Conservation (phyloP, 2,113 vertebrate genomes). For the Poecile atricapillus region DNA sequence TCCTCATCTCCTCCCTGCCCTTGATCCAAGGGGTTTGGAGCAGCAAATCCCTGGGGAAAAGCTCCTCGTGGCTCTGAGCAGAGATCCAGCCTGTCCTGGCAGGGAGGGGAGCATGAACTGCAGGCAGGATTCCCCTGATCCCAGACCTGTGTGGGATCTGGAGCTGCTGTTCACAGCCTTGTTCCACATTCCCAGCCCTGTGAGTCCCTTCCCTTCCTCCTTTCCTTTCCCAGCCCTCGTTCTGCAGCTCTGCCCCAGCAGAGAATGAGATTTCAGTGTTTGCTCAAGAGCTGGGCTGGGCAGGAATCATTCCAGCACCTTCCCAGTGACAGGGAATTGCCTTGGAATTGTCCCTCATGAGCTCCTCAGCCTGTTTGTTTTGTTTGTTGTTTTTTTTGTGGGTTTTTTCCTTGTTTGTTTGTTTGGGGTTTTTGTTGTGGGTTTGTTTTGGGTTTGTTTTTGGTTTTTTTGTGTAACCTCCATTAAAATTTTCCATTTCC, state of each 20-base stretch:
- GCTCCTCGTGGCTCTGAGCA: not conserved
- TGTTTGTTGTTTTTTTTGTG: too few relatives aligned
- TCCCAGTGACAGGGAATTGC: not conserved
- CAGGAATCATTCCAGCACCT: not conserved
- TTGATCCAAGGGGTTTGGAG: not conserved
- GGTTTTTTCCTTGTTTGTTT: too few relatives aligned
- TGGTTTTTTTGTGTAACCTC: not conserved
- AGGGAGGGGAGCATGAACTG: not conserved
- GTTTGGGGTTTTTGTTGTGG: too few relatives aligned
- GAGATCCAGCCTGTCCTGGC: not conserved
- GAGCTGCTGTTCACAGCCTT: not conserved
- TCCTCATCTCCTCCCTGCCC: not conserved
- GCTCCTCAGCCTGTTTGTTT: not conserved
- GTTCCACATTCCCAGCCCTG: not conserved
- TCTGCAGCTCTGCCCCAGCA: not conserved
- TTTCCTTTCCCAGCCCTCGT: not conserved
- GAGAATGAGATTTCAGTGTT: not conserved
- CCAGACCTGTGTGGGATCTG: not conserved
- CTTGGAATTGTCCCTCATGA: rapidly evolving
- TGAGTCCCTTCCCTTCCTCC: not conserved
- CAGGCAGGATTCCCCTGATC: not conserved
- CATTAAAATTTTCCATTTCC: not conserved
- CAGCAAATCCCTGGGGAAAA: not conserved
- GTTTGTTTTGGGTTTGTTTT: too few relatives aligned
- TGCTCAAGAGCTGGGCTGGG: not conserved